phyloP scores from a whole-genome alignment of 2,888 invertebrate genomes.

The Onthophagus sagittarius region DNA sequence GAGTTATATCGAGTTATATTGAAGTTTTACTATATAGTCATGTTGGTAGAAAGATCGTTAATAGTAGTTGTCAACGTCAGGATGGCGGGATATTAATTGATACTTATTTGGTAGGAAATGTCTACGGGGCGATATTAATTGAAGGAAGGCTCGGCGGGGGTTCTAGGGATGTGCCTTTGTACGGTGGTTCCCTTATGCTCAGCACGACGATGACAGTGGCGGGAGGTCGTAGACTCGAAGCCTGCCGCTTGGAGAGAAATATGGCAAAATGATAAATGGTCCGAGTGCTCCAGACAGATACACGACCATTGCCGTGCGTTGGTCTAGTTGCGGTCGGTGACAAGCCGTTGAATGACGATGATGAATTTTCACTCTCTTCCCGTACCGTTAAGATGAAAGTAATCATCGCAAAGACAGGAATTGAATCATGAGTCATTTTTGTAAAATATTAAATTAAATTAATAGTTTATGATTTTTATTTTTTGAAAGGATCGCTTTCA shows the following conservation, averaged over 20 bases:
- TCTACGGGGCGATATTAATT: conserved; percentile 35
- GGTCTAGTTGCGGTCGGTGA: conserved; percentile 43
- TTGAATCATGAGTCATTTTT: background rate
- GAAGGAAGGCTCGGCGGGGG: conserved; percentile 32
- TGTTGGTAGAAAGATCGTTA: background rate
- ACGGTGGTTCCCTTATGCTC: conserved; percentile 23
- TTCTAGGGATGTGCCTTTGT: conserved; percentile 28
- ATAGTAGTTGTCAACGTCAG: conserved; percentile 26
- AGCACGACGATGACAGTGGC: conserved; percentile 25
- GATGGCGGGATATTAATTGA: conserved; percentile 29
- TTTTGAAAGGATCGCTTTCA: background rate
- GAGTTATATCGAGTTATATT: too few relatives aligned
- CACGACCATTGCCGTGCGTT: conserved; percentile 39
- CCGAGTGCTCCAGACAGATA: conserved; percentile 44
- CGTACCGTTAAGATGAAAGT: background rate
- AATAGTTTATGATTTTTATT: background rate
- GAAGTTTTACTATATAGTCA: background rate
- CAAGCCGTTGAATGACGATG: conserved; percentile 46
- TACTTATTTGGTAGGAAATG: conserved; percentile 33
- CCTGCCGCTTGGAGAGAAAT: conserved; percentile 34
- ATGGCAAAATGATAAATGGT: conserved; percentile 45
- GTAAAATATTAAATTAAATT: background rate
- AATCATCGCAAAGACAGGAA: background rate
- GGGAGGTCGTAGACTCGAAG: conserved; percentile 36
- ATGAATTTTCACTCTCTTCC: conserved; percentile 23